phyloP scores from a whole-genome alignment of 2,888 invertebrate species.

The Eulithis testata region DNA sequence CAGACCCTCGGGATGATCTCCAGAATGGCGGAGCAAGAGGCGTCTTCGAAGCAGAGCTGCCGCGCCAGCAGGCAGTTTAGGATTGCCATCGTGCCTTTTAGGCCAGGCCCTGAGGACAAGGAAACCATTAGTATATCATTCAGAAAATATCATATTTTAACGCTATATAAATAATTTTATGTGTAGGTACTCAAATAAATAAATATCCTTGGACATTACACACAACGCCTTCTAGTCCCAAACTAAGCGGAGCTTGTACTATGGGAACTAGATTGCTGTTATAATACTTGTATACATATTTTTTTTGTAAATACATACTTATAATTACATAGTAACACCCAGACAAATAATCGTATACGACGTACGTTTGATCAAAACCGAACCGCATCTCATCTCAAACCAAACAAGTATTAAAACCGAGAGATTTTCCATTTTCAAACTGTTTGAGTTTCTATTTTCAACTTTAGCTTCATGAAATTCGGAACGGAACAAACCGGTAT shows the following conservation, averaged over 20 bases:
- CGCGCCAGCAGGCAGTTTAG: conserved; percentile 95
- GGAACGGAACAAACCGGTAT: background rate
- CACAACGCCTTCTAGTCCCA: too few relatives aligned
- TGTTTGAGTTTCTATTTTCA: conserved; percentile 3
- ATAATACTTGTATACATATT: too few relatives aligned
- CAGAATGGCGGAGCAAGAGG: conserved; percentile 94
- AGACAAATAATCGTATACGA: too few relatives aligned
- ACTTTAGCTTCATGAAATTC: conserved; percentile 3
- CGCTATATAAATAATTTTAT: too few relatives aligned
- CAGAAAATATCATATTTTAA: too few relatives aligned
- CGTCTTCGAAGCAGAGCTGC: conserved; percentile 95
- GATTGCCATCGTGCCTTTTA: conserved; percentile 90
- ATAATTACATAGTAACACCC: too few relatives aligned
- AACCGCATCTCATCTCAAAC: background rate
- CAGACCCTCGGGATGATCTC: conserved; percentile 96
- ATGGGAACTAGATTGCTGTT: too few relatives aligned
- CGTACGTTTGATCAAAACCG: background rate
- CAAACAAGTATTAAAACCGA: background rate
- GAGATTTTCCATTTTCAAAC: conserved; percentile 3
- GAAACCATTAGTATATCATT: background rate
- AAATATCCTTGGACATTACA: too few relatives aligned
- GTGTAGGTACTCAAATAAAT: too few relatives aligned
- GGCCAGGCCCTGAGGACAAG: conserved; percentile 88
- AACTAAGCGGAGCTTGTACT: too few relatives aligned
- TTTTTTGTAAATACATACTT: too few relatives aligned